Conservation (phyloP, 2,797 vertebrate genomes). For the Melanotaenia nigrans region DNA sequence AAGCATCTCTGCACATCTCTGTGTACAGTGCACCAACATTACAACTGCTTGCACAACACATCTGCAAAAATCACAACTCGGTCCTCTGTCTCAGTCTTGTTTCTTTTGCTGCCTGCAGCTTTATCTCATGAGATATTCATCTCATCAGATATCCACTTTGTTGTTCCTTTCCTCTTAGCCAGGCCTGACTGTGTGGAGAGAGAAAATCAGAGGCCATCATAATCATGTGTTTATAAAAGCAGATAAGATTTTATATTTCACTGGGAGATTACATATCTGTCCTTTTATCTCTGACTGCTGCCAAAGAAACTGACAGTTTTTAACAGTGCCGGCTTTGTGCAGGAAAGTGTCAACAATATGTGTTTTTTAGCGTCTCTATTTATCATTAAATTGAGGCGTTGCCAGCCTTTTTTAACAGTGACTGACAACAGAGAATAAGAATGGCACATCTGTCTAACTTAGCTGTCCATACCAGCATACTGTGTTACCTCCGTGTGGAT, state of each 20-base stretch:
- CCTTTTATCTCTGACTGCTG: slow-evolving; percentile 61
- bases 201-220: slow-evolving; percentile 70
- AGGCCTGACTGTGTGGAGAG: slow-evolving; percentile 70
- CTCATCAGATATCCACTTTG: slow-evolving; percentile 81
- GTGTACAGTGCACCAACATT: slow-evolving; percentile 50
- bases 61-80: slow-evolving; percentile 45
- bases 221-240: slow-evolving; percentile 81
- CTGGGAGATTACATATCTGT: slow-evolving; percentile 67
- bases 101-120: slow-evolving; percentile 64
- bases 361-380: slow-evolving; percentile 37
- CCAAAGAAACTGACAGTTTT: slow-evolving; percentile 51
- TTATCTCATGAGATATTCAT: slow-evolving; percentile 74
- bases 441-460: slow-evolving; percentile 44
- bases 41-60: slow-evolving; percentile 52
- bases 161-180: slow-evolving; percentile 76
- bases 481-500: slow-evolving; percentile 12
- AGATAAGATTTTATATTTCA: slow-evolving; percentile 80
- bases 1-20: slow-evolving; percentile 54
- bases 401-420: slow-evolving; percentile 43
- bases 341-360: slow-evolving; percentile 56
- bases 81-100: slow-evolving; percentile 14
- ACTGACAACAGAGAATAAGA: slow-evolving; percentile 47
- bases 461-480: slow-evolving; percentile 40
- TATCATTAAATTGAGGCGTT: slow-evolving; percentile 42
- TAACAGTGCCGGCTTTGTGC: slow-evolving; percentile 47